phyloP scores from a whole-genome alignment of 2,888 invertebrate species.

The Desoria tigrina region DNA sequence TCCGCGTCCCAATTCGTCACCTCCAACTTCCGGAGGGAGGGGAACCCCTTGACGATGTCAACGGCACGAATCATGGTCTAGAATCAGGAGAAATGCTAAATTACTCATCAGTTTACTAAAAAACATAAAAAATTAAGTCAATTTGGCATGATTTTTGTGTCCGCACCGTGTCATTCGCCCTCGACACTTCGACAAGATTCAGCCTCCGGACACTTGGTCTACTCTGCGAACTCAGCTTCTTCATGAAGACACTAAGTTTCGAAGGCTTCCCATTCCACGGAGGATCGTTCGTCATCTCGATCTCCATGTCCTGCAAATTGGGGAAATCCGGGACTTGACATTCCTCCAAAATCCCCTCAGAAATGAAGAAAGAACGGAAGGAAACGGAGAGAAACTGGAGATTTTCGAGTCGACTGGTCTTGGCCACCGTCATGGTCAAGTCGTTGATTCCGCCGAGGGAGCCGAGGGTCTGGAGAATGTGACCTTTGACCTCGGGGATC shows the following conservation, averaged over 20 bases:
- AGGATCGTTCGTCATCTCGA: conserved; percentile 5
- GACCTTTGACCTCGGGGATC: not conserved
- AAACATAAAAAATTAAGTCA: too few species aligned
- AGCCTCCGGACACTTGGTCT: not conserved
- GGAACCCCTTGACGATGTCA: not conserved
- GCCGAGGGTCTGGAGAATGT: not conserved
- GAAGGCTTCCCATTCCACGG: not conserved
- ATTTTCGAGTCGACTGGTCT: not conserved
- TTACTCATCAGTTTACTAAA: too few species aligned
- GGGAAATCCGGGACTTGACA: not conserved
- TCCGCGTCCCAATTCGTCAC: conserved; percentile 5
- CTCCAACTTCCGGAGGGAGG: not conserved
- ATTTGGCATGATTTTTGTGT: too few species aligned
- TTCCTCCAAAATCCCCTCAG: not conserved
- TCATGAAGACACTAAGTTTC: not conserved
- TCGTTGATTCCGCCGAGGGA: not conserved
- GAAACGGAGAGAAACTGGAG: not conserved
- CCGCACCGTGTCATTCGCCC: conserved; percentile 9
- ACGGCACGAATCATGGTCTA: not conserved
- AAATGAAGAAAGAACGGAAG: conserved; percentile 4
- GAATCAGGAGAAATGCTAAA: too few species aligned
- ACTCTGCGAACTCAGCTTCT: not conserved
- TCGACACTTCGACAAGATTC: not conserved
- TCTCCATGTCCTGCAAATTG: not conserved
- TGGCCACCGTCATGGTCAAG: not conserved